Evolutionary conservation across 2,113 vertebrate genomes (phyloP), one percentile per base, ranked within the genome.

Genomic region (Platysternon megacephalum): DNA sequence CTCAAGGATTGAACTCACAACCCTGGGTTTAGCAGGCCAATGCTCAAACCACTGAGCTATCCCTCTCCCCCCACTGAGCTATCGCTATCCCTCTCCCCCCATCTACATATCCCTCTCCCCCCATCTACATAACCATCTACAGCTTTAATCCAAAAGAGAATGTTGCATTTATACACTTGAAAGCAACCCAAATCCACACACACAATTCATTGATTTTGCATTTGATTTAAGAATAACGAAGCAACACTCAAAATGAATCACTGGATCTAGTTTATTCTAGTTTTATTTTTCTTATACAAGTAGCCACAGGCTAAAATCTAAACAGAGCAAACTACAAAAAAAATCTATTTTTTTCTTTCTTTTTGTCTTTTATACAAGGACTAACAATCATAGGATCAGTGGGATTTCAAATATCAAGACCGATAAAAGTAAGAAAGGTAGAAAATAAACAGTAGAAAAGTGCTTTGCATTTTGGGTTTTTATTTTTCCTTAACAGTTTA

Each of bases 261-360:
- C 86, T 95, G 19, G 2, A 81, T 92, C 92, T 97, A 90, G 10
- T 96, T 97, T 97, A 97, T 93, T 97, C 97, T 97, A 97, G 35
- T 74, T 96, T 98, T 97, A 97, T 97, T 97, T 94, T 91, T 87
- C 94, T 94, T 88, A 95, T 97, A 98, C 97, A 97, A 95, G 96
- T 97, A 97, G 97, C 96, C 97, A 98, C 95, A 92, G 97, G 97
- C 97, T 98, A 97, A 98, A 97, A 93, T 94, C 97, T 97, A 98
- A 97, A 97, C 97, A 97, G 96, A 96, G 93, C 93, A 95, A 96
- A 92, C 97, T 98, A 98, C 97, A 82, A 97, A 98, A 95, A 76
- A 78, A 95, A 93, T 26, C 90, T 48, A 80, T 84, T 85, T 44
- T n/a, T 84, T 88, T 10, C 53, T 55, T 58, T 82, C 52, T 49